Base-by-base conservation (phyloP, 2,797 vertebrate species). In the Onychomys torridus region DNA sequence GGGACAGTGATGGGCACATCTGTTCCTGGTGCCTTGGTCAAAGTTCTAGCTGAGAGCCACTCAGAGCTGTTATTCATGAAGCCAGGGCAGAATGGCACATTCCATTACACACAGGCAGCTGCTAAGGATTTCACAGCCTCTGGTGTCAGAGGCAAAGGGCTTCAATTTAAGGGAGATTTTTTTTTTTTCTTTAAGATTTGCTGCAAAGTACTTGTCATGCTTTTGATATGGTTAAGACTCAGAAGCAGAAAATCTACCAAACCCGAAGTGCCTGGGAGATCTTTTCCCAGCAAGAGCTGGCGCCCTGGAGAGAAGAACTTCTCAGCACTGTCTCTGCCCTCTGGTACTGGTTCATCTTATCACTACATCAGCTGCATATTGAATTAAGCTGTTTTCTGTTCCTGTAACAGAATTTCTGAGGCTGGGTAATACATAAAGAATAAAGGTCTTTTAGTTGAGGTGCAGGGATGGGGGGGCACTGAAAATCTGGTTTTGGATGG, bases 141-240 rank as follows among this genome's bases (percentile, higher is more conserved):
- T 85, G 34, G 27, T 81, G 81, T 94, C 63, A 79, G 78, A 91
- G 69, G 83, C 77, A 46, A 87, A 97, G 75, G 93, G n/a, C 69
- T 86, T 94, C 78, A 40, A n/a, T 90, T 91, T 82, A 71, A 96
- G 43, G 37, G 78, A 75, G 21, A 69, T 9, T 43, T 69, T 69
- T n/a, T 69, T n/a, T 81, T 76, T 76, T 77, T 43, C n/a, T 77
- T 65, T 4, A 71, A 81, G 43, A 2, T 94, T 93, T 88, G 81
- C 87, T 94, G 69, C 46, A 52, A 88, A 43, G 52, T 90, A 67
- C 85, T 90, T 92, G n/a, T 73, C 77, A 71, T 61, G 57, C 17
- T 89, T 94, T 75, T 93, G 25, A 90, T 76, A 73, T 82, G 79
- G 13, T 76, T 29, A 65, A 83, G 34, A 69, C 69, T 27, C 61